Base-by-base conservation (phyloP, 1,140 invertebrate genomes). In the Drosophila malerkotliana region DNA sequence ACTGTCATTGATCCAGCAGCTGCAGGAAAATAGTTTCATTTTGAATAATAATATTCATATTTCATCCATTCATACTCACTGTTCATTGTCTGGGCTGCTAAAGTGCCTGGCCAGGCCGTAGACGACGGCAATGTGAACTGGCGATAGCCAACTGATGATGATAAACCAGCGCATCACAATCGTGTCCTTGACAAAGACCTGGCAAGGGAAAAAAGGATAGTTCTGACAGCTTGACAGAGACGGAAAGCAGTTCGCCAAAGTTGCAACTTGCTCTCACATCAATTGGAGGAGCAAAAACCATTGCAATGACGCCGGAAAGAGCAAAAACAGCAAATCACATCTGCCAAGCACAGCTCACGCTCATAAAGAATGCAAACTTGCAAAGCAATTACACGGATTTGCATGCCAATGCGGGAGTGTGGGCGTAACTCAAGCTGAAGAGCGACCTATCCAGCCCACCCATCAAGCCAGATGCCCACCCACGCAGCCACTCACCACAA, bases 1-100 rank as follows among this genome's bases (percentile, higher is more conserved):
- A 48, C 95, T 96, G 53, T 96, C 94, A 39, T 94, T 92, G 56
- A 97, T 95, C 96, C 96, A 97, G 89, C 97, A 97, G 53, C 97
- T 97, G 91, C 10, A 10, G 34, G 4, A 44, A 44, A 44, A 8
- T 14, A 7, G 14, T 44, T n/a, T 37, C 1, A 4, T n/a, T 37
- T 37, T 37, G 34, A 37, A 1, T 37, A 37, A 37, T 37, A 10
- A 37, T 10, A 37, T 12, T 12, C 34, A 37, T 37, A 37, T 37
- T 12, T 37, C 18, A 4, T 6, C 10, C 1, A 9, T 8, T n/a
- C 10, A 7, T 59, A 94, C 94, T 95, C 92, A 96, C 96, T 94
- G 92, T 24, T 91, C 91, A 12, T 93, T 95, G 67, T 96, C 95
- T 6, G 83, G 75, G 1, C 81, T 87, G 71, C 94, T 92, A 51